Conservation (phyloP, 2,888 invertebrate genomes). For the Stratiomys singularior region DNA sequence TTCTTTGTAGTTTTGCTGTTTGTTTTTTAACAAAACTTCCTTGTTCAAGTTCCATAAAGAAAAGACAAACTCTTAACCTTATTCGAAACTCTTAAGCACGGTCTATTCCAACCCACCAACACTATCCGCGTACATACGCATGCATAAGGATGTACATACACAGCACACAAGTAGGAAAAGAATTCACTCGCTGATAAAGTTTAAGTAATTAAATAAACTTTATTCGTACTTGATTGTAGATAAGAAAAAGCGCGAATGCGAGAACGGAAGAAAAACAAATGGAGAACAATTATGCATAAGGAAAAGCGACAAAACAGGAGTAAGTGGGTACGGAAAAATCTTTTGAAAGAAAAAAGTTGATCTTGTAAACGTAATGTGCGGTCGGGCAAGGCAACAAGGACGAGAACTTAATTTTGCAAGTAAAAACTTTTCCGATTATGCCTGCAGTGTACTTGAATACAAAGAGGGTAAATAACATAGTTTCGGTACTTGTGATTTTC, state of each 20-base stretch:
- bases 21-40: no score
- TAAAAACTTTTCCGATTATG: not conserved
- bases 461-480: no score
- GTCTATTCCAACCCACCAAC: not conserved
- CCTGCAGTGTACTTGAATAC: not conserved
- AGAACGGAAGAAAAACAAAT: not conserved
- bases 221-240: not conserved
- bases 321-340: not conserved
- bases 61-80: constrained; percentile 22
- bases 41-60: not conserved
- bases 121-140: not conserved
- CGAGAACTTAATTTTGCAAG: not conserved
- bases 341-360: not conserved
- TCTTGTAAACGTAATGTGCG: not conserved
- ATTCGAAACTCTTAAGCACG: not conserved
- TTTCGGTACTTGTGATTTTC: no score
- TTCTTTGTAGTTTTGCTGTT: no score
- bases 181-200: not conserved
- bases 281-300: not conserved
- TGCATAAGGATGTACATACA: not conserved
- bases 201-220: constrained; percentile 33
- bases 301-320: not conserved
- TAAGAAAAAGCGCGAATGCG: not conserved
- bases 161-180: not conserved
- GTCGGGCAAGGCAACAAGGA: not conserved